Conservation (phyloP, 2,113 vertebrate genomes). For the Percina caprodes region DNA sequence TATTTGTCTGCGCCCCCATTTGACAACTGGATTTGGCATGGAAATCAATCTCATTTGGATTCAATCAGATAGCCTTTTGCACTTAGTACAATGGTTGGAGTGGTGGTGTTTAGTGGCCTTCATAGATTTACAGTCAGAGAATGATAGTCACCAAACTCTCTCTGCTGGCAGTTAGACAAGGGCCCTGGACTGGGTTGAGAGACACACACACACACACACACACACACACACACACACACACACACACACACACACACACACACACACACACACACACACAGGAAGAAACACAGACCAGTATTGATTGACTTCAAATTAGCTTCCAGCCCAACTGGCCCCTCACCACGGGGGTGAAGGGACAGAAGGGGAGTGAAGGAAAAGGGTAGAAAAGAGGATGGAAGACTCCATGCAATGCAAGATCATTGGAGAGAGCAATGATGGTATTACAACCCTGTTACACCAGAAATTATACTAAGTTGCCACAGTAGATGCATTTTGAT, state of each 20-base stretch:
- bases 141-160: conserved; percentile 54
- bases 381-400: conserved; percentile 32
- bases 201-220: conserved; percentile 74
- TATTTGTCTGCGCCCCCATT: conserved; percentile 51
- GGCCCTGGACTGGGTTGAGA: conserved; percentile 72
- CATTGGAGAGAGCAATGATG: conserved; percentile 29
- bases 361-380: conserved; percentile 24
- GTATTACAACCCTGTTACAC: conserved; percentile 24
- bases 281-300: conserved; percentile 89
- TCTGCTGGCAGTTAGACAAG: conserved; percentile 69
- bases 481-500: conserved; percentile 7
- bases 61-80: conserved; percentile 69
- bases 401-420: conserved; percentile 59
- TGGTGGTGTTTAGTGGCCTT: conserved; percentile 54
- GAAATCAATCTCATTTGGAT: conserved; percentile 75
- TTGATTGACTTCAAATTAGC: conserved; percentile 93
- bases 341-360: conserved; percentile 36
- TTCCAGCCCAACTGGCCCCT: conserved; percentile 74
- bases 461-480: conserved; percentile 15
- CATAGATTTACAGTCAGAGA: conserved; percentile 72
- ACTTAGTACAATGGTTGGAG: conserved; percentile 36
- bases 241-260: too few relatives aligned
- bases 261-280: conserved; percentile 43
- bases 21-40: conserved; percentile 69
- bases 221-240: too few relatives aligned